Base-by-base conservation (phyloP, 2,113 vertebrate species). In the Dendropsophus ebraccatus region DNA sequence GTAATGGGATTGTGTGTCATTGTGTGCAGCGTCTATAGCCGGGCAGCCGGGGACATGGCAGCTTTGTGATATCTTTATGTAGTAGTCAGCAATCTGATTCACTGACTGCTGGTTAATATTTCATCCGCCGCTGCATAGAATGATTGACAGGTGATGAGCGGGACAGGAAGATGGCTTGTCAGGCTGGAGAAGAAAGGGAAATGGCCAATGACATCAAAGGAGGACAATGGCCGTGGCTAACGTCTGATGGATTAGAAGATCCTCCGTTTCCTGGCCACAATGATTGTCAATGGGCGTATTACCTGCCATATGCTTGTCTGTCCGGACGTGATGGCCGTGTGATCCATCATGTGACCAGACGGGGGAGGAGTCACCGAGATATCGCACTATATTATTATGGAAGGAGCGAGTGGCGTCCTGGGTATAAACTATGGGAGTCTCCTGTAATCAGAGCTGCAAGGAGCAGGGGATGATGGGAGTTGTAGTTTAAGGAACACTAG, bases 61-160 rank as follows among this genome's bases (percentile, higher is more conserved):
- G 85, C 85, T 81, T 56, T 58, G 85, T 81, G 85, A 81, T 81
- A 54, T 79, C 77, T 86, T 86, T 86, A 87, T 87, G 77, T 87
- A 81, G 67, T 50, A 81, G 85, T 87, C 85, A 87, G 85, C 85
- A 87, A 75, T 74, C 85, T 30, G 69, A 87, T 87, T 87, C 85
- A 87, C 85, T 87, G 35, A 30, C 9, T 35, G 56, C 85, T 81
- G 85, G 85, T 87, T 87, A 87, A 87, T 87, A 87, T 87, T 87
- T 87, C 69, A 87, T 87, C 85, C 54, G 1, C n/a, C 21, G 73
- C 85, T 81, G 56, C 47, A 81, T 73, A 50, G 67, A n/a, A 25
- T 87, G 85, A 87, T 87, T 81, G 85, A 54, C 85, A 74, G 37
- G 85, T 74, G 85, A 79, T 87, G 85, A 81, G 85, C 78, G 58